Percentiles rank a stretch among this genome's conserved stretches.
These are phyloP conservation scores for Hydrotaea diabolus DNA, from an alignment of 2,888 invertebrate genomes.

Conservation along the genomic window DNA sequence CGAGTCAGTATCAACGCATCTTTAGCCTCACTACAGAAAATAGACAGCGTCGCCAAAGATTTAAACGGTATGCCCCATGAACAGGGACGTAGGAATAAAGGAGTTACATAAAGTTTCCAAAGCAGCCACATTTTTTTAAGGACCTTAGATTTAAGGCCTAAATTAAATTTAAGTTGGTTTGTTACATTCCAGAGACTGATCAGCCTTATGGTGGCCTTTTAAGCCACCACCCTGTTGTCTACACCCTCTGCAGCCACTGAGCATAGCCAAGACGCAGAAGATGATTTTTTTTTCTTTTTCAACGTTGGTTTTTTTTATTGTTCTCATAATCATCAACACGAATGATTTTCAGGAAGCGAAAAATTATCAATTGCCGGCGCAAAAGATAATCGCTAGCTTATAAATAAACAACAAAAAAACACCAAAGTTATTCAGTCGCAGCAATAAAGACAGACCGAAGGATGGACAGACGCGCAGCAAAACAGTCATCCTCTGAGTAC, in stretches of 20 bases:
- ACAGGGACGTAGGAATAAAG: neutral
- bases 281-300: conserved; percentile 25
- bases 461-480: too few species aligned
- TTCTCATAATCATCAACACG: conserved; percentile 40
- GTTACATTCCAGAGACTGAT: neutral
- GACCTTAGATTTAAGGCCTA: too few species aligned
- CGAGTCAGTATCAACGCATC: neutral
- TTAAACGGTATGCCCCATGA: neutral
- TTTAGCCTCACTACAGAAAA: neutral
- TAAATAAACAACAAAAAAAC: neutral
- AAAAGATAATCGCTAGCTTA: conserved; percentile 48
- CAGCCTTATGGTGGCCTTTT: too few species aligned
- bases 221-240: too few species aligned
- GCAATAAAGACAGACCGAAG: neutral
- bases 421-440: neutral
- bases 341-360: conserved; percentile 63
- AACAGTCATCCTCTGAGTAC: neutral
- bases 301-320: conserved; percentile 2
- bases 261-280: too few species aligned
- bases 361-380: conserved; percentile 63
- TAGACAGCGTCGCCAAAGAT: conserved; percentile 11
- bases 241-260: neutral
- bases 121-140: too few species aligned
- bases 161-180: neutral
- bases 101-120: neutral